phyloP scores from a whole-genome alignment of 1,140 invertebrate genomes.

The Eumaeus atala region DNA sequence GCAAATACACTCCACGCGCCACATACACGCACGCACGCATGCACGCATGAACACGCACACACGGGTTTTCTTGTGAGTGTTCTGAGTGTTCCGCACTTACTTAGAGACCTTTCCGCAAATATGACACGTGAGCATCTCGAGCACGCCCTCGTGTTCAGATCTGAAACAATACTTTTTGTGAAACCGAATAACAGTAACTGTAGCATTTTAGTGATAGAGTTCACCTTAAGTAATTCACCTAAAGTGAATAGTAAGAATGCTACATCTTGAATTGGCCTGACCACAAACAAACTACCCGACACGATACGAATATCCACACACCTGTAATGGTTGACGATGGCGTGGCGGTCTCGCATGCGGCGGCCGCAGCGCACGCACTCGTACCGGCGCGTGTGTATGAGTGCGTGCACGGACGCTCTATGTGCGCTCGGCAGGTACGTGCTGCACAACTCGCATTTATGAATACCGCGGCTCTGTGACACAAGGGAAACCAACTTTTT shows the following conservation, averaged over 20 bases:
- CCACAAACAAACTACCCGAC: too few relatives aligned
- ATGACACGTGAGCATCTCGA: slow-evolving; percentile 39
- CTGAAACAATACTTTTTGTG: slow-evolving; percentile 25
- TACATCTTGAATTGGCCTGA: too few relatives aligned
- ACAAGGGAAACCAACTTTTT: too few relatives aligned
- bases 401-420: slow-evolving; percentile 42
- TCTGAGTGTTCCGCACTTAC: slow-evolving; percentile 30
- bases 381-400: slow-evolving; percentile 51
- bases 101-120: slow-evolving; percentile 52
- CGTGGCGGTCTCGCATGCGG: slow-evolving; percentile 42
- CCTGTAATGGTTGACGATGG: slow-evolving; percentile 55
- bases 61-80: too few relatives aligned
- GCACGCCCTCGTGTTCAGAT: slow-evolving; percentile 47
- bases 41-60: too few relatives aligned
- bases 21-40: too few relatives aligned
- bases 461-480: slow-evolving; percentile 43
- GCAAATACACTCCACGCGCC: too few relatives aligned
- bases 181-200: too few relatives aligned
- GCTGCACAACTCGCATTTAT: slow-evolving; percentile 45
- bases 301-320: slow-evolving; percentile 17
- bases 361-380: slow-evolving; percentile 45
- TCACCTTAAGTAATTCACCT: too few relatives aligned
- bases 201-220: too few relatives aligned
- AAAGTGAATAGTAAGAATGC: too few relatives aligned
- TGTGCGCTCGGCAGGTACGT: slow-evolving; percentile 53